phyloP scores from a whole-genome alignment of 2,888 invertebrate species.

The Xanthia icteritia region DNA sequence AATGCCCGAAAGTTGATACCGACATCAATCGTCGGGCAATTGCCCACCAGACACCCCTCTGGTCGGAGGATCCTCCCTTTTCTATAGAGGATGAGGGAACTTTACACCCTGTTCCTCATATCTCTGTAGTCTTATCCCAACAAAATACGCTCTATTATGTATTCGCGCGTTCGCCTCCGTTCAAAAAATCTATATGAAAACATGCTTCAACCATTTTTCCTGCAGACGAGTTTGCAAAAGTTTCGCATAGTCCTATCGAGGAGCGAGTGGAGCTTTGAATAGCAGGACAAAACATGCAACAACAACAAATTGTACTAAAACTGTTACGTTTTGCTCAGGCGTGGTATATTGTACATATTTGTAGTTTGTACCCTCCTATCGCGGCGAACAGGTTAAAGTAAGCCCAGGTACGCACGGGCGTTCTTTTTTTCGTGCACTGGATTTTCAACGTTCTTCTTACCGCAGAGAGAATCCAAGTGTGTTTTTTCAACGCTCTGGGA shows the following conservation, averaged over 20 bases:
- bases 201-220: conserved; percentile 13
- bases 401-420: too few relatives aligned
- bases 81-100: too few relatives aligned
- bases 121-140: too few relatives aligned
- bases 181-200: conserved; percentile 39
- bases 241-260: conserved; percentile 28
- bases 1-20: too few relatives aligned
- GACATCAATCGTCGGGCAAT: too few relatives aligned
- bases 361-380: not conserved
- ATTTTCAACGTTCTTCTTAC: too few relatives aligned
- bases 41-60: too few relatives aligned
- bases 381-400: not conserved
- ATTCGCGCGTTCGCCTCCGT: not conserved
- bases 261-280: conserved; percentile 18
- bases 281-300: conserved; percentile 47
- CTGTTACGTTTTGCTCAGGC: conserved; percentile 21
- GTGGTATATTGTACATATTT: not conserved
- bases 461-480: too few relatives aligned
- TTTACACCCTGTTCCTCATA: too few relatives aligned
- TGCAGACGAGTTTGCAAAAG: not conserved
- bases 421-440: too few relatives aligned
- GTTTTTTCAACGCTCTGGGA: too few relatives aligned
- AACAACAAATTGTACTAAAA: conserved; percentile 40
- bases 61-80: too few relatives aligned
- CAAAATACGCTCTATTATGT: not conserved